Conservation (phyloP, 2,797 vertebrate genomes). For the Telmatherina bonti region DNA sequence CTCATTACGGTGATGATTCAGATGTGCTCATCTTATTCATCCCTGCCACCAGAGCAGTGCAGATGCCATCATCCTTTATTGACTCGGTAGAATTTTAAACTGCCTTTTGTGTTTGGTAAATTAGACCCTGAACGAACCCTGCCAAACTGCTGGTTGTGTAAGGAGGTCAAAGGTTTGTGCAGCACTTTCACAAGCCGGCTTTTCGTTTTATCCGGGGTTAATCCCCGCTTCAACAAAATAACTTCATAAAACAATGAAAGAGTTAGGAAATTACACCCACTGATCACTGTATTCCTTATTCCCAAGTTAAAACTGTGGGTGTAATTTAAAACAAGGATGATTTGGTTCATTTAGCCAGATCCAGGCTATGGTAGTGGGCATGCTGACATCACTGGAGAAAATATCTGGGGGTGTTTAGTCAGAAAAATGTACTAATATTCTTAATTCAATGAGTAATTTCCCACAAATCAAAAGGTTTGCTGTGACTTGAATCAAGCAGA, state of each 20-base stretch:
- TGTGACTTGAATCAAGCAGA: background rate
- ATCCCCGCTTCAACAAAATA: background rate
- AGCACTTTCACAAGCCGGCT: constrained; percentile 2
- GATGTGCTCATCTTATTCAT: background rate
- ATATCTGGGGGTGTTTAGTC: background rate
- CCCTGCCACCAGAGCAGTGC: background rate
- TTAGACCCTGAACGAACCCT: constrained; percentile 3
- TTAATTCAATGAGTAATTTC: background rate
- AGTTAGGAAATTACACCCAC: too few species aligned
- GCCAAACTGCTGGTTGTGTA: constrained; percentile 6
- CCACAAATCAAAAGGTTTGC: background rate
- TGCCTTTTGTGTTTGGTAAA: constrained; percentile 19
- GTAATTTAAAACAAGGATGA: constrained; percentile 6
- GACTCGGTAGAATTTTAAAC: constrained; percentile 10
- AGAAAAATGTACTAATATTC: background rate
- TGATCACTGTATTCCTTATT: too few species aligned
- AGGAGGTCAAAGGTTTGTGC: constrained; percentile 19
- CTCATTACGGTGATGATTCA: background rate
- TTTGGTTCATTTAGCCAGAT: too few species aligned
- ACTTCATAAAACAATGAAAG: too few species aligned
- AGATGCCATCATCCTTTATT: background rate
- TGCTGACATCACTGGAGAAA: background rate
- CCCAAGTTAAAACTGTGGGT: background rate
- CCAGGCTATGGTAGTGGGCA: background rate
- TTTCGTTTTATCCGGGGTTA: background rate